A percentile compares a stretch with the other conserved stretches of the same genome.
These are phyloP conservation scores for Athalia rosae DNA, from an alignment of 2,888 invertebrate species.

Conservation along the genomic window DNA sequence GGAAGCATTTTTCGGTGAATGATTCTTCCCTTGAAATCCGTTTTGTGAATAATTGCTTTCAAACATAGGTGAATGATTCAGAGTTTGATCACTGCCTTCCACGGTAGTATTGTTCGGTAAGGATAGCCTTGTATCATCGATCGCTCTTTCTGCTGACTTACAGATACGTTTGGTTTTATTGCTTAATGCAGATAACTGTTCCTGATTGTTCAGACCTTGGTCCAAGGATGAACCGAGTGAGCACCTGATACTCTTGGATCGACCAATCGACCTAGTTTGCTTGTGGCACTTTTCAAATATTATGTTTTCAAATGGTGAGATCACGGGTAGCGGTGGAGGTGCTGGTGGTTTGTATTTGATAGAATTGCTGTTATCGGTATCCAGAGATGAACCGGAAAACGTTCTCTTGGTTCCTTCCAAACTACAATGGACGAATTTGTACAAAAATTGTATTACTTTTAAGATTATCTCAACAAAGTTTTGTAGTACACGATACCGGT, in stretches of 20 bases:
- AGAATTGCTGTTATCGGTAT: constrained; percentile 63
- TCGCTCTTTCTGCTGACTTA: constrained; percentile 71
- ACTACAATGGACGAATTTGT: constrained; percentile 54
- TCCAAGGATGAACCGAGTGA: constrained; percentile 70
- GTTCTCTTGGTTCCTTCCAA: constrained; percentile 70
- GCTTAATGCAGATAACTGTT: constrained; percentile 59
- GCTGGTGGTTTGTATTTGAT: constrained; percentile 61
- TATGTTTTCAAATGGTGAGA: constrained; percentile 66
- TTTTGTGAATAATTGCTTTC: constrained; percentile 38
- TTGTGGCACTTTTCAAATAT: constrained; percentile 67
- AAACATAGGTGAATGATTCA: constrained; percentile 59
- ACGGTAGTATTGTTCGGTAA: constrained; percentile 60
- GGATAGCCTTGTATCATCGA: constrained; percentile 64
- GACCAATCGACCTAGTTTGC: constrained; percentile 64
- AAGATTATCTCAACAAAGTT: background rate
- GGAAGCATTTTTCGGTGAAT: constrained; percentile 1
- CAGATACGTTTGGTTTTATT: constrained; percentile 68
- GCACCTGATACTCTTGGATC: constrained; percentile 64
- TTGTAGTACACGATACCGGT: no score
- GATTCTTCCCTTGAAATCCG: background rate
- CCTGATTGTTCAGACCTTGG: constrained; percentile 68
- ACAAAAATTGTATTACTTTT: background rate
- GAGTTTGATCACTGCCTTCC: constrained; percentile 66
- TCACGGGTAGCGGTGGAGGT: constrained; percentile 64
- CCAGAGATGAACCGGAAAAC: constrained; percentile 71